Evolutionary conservation across 2,888 invertebrate genomes (phyloP).

Genomic region (Ellobium chinense): DNA sequence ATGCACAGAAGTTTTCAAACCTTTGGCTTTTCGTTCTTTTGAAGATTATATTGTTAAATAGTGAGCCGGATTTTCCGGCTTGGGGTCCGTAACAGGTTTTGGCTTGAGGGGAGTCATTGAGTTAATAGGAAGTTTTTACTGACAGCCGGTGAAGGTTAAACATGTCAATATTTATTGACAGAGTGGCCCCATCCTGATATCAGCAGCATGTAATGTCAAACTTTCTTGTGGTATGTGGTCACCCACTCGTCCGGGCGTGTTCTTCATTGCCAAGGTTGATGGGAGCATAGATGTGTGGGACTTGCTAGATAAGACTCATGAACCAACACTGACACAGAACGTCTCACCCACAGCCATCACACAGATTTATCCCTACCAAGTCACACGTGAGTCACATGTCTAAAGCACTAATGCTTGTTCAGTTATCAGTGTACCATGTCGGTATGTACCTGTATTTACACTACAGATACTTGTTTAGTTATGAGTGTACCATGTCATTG

Average conservation of each 20-base stretch:
- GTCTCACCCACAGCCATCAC: conserved; percentile 81
- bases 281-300: conserved; percentile 91
- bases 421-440: not conserved
- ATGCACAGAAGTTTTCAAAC: too few relatives aligned
- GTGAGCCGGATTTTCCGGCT: too few relatives aligned
- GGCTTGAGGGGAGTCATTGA: too few relatives aligned
- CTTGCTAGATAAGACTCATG: conserved; percentile 85
- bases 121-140: too few relatives aligned
- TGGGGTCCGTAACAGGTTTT: too few relatives aligned
- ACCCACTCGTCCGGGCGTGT: conserved; percentile 85
- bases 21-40: too few relatives aligned
- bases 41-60: too few relatives aligned
- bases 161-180: conserved; percentile 57
- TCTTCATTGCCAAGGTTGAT: conserved; percentile 86
- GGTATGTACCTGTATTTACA: too few relatives aligned
- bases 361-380: conserved; percentile 71
- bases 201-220: conserved; percentile 65
- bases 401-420: not conserved
- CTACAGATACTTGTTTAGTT: too few relatives aligned
- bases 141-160: too few relatives aligned
- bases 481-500: too few relatives aligned
- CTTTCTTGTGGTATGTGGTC: conserved; percentile 84
- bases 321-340: conserved; percentile 84
- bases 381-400: conserved; percentile 67
- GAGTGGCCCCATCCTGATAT: conserved; percentile 75